Conservation (phyloP, 2,888 invertebrate species). For the Halictus ligatus region DNA sequence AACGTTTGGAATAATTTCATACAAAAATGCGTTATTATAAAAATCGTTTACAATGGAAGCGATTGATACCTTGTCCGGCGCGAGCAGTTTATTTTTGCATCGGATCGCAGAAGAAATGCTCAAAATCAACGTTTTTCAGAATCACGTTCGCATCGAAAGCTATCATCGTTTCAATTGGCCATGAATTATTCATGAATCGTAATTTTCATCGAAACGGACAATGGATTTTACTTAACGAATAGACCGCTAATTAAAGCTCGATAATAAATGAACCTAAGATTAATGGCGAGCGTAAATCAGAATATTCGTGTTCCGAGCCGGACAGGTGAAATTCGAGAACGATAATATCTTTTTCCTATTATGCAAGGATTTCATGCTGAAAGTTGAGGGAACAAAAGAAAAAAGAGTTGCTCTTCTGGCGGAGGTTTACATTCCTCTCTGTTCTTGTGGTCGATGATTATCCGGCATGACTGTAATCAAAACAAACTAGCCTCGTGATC, state of each 20-base stretch:
- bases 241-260: background rate
- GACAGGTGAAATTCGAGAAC: constrained; percentile 1
- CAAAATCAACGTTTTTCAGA: no score
- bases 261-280: background rate
- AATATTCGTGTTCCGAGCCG: background rate
- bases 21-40: no score
- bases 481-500: background rate
- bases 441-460: background rate
- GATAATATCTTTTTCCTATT: background rate
- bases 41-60: no score
- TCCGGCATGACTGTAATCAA: background rate
- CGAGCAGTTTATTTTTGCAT: no score
- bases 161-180: no score
- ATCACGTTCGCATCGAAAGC: no score
- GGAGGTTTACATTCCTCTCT: background rate
- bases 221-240: background rate
- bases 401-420: background rate
- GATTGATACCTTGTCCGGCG: no score
- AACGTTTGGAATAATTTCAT: no score
- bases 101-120: no score
- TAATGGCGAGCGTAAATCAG: background rate
- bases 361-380: background rate
- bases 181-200: no score
- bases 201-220: background rate
- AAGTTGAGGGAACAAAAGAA: background rate